Conservation (phyloP, 2,888 invertebrate species). For the Deilephila elpenor region DNA sequence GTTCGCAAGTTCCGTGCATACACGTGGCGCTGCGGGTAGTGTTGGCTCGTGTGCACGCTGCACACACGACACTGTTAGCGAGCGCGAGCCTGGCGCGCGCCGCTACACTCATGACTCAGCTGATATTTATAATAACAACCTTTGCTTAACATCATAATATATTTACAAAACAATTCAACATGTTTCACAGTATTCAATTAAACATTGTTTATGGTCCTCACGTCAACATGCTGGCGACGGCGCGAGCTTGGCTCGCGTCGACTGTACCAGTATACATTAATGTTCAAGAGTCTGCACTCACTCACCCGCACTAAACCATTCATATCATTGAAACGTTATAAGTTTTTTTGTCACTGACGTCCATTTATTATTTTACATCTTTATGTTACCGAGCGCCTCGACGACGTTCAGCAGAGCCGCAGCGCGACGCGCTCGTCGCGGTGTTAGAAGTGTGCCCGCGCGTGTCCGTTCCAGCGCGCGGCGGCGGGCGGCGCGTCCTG, state of each 20-base stretch:
- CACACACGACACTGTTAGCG: too few relatives aligned
- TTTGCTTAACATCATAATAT: not conserved
- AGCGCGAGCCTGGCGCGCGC: constrained; percentile 31
- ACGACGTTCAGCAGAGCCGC: not conserved
- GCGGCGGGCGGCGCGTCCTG: constrained; percentile 39
- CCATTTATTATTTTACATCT: not conserved
- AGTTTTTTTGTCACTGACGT: not conserved
- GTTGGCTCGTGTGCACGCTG: not conserved
- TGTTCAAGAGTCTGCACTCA: not conserved
- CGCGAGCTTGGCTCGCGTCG: not conserved
- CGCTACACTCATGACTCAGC: constrained; percentile 28
- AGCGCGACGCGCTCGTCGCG: constrained; percentile 3
- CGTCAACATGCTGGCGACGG: not conserved
- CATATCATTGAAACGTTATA: not conserved
- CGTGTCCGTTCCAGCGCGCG: constrained; percentile 61
- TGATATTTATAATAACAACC: not conserved
- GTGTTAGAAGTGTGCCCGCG: constrained; percentile 57
- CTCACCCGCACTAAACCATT: not conserved
- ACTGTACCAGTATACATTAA: not conserved
- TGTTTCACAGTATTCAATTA: not conserved
- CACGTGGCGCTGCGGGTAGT: not conserved
- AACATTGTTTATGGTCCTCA: not conserved
- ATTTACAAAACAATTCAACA: constrained; percentile 4
- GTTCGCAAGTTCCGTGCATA: not conserved
- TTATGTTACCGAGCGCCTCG: not conserved